These are phyloP conservation scores for Equus przewalskii DNA, from an alignment of 2,113 vertebrate genomes.

Conservation along the genomic window DNA sequence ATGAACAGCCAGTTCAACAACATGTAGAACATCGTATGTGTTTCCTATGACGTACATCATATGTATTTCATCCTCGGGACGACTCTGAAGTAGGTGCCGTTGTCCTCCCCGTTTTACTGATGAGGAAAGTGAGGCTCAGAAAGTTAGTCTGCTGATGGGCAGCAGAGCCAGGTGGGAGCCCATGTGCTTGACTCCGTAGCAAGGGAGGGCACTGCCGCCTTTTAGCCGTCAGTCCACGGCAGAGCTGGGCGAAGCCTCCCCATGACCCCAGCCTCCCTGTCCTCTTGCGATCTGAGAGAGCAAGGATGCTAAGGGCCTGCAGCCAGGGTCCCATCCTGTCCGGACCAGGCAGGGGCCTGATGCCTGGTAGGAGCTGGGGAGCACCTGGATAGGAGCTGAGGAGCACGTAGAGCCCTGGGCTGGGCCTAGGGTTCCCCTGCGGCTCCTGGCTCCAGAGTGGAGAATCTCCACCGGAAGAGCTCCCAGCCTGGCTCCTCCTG, in stretches of 20 bases:
- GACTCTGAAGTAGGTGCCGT: not conserved
- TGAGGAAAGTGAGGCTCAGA: not conserved
- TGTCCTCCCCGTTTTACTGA: not conserved
- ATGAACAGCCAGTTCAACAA: not conserved
- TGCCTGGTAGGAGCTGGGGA: not conserved
- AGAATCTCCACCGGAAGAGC: not conserved
- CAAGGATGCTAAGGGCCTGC: not conserved
- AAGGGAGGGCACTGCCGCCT: not conserved
- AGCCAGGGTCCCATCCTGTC: not conserved
- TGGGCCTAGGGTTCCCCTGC: not conserved
- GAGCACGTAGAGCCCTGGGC: not conserved
- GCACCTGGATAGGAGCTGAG: not conserved
- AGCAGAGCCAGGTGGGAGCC: not conserved
- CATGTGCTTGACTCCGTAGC: rapidly evolving
- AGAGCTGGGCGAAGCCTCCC: not conserved
- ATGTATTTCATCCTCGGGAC: not conserved
- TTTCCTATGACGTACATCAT: not conserved
- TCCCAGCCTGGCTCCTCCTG: not conserved
- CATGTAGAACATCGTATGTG: rapidly evolving
- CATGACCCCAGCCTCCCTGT: not conserved
- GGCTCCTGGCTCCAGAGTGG: not conserved
- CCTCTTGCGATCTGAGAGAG: not conserved
- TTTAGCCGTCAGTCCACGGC: not conserved
- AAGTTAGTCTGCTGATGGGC: not conserved
- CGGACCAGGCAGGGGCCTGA: not conserved